These are phyloP conservation scores for Bombus breviceps DNA, from an alignment of 1,140 invertebrate genomes.

Conservation along the genomic window DNA sequence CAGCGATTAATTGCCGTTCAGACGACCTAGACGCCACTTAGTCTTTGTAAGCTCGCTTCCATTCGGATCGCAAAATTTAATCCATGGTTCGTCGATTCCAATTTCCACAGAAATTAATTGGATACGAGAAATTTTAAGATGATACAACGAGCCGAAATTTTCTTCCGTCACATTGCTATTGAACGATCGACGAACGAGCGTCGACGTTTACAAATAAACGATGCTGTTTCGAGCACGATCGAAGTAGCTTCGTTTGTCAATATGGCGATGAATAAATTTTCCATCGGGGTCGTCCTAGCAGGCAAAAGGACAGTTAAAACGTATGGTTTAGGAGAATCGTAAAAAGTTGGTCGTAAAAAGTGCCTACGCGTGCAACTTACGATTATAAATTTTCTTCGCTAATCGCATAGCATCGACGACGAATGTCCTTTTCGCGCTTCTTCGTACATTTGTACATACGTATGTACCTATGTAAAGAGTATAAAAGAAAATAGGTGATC, in stretches of 20 bases:
- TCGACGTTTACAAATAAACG: slow-evolving; percentile 53
- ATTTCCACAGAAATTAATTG: neutral
- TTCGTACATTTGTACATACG: too few species aligned
- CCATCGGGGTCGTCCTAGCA: neutral
- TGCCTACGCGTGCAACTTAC: too few species aligned
- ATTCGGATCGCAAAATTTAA: neutral
- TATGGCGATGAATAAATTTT: neutral
- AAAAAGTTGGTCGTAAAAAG: too few species aligned
- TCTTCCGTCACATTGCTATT: slow-evolving; percentile 32
- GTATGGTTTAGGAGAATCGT: too few species aligned
- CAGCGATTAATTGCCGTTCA: neutral
- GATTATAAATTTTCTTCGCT: too few species aligned
- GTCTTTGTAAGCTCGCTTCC: slow-evolving; percentile 9
- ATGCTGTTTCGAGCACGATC: neutral
- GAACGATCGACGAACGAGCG: neutral
- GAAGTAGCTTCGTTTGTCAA: neutral
- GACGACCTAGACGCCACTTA: too few species aligned
- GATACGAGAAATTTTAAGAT: slow-evolving; percentile 52
- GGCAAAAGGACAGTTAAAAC: neutral
- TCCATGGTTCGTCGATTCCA: neutral
- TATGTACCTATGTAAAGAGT: too few species aligned
- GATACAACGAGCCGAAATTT: slow-evolving; percentile 11
- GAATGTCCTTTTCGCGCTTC: too few species aligned
- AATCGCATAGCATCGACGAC: too few species aligned
- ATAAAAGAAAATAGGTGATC: too few species aligned